Evolutionary conservation across 2,797 vertebrate genomes (phyloP), one percentile per base, ranked within the genome.

Genomic region (Mus spretus): DNA sequence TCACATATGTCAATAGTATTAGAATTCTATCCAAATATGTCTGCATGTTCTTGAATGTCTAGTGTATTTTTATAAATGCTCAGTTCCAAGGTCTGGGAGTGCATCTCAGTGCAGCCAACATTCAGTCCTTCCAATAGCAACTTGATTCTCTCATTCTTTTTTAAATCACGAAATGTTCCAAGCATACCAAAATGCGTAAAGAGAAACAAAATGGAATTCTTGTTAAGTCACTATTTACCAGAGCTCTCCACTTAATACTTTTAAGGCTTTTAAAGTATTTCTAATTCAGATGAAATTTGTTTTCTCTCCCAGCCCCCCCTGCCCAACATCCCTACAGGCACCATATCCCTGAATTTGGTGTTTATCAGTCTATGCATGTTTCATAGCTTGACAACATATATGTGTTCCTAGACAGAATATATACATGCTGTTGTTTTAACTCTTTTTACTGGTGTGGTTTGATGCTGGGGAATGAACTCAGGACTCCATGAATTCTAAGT

Each of bases 201-300:
- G 15, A 89, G 65, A n/a, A 67, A 28, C 20, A 44, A 28, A 83
- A 47, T 75, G 57, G 93, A 77, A 74, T 83, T 96, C 63, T 6
- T 55, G 55, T 15, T 63, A n/a, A 57, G 63, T 84, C 92, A 86
- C 28, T 88, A 89, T 67, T 95, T 95, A n/a, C 55, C 90, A 74
- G 40, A 86, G 50, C 20, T 26, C 87, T 90, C 63, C 44, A 53
- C 24, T n/a, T 74, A 44, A 13, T 79, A 86, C 80, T 72, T 77
- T 63, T 1, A 70, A 82, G 77, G 74, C n/a, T 34, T 81, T 50
- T 50, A 20, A 87, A 93, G 77, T 61, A 90, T 57, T 80, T 96
- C 31, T 59, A 55, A 26, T 77, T 34, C 44, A 89, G 83, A 47
- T 75, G 86, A 81, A 85, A 94, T 50, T 15, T 15, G 57, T 24